Percentiles rank a stretch among this genome's conserved stretches.
Conservation (phyloP, 2,888 invertebrate species). For the Tiliacea citrago region DNA sequence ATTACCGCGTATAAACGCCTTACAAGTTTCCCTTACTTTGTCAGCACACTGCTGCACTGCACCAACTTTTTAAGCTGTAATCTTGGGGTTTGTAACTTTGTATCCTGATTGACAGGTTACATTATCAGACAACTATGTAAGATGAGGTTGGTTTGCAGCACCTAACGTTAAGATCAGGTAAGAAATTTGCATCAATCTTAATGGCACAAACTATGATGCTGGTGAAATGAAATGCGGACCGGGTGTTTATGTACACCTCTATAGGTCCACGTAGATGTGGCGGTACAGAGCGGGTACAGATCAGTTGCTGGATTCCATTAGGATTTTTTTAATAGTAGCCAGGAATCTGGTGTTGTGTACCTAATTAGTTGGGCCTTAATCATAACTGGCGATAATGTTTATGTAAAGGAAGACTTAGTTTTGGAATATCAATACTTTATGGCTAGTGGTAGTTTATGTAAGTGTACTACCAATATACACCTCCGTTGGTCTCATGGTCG, state of each 20-base stretch:
- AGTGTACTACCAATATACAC: background rate
- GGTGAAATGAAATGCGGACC: too few relatives aligned
- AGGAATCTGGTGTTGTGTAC: background rate
- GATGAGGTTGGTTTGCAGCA: background rate
- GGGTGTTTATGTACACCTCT: too few relatives aligned
- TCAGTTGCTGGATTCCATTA: background rate
- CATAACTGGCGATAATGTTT: background rate
- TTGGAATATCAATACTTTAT: background rate
- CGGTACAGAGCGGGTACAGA: too few relatives aligned
- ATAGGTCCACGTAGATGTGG: too few relatives aligned
- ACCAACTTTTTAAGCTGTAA: conserved; percentile 4
- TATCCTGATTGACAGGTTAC: conserved; percentile 11
- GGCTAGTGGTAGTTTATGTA: background rate
- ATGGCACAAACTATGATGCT: background rate
- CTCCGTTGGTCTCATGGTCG: too few relatives aligned
- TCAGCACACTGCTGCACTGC: conserved; percentile 5
- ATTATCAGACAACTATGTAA: conserved; percentile 12
- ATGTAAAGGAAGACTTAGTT: background rate
- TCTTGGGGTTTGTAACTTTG: background rate
- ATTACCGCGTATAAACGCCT: background rate
- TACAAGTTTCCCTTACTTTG: conserved; percentile 20
- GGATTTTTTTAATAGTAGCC: background rate
- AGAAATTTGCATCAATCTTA: background rate
- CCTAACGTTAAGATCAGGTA: background rate
- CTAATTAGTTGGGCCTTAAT: background rate